Base-by-base conservation (phyloP, 2,888 invertebrate genomes). In the Gymnocheta viridis region DNA sequence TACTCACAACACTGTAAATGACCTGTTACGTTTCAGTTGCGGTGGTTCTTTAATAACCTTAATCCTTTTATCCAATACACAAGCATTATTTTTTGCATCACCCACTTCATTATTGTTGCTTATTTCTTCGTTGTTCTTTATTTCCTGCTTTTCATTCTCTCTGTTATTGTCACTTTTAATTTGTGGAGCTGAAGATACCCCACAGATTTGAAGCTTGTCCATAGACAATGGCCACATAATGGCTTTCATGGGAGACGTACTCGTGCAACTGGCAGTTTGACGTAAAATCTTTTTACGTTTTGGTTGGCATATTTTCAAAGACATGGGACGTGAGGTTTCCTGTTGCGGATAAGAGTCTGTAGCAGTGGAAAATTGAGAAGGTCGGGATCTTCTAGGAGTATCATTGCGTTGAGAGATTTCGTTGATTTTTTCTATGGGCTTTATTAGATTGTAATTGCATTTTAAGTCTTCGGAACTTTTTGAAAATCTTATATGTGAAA, bases 1-100 rank as follows among this genome's bases (percentile, higher is more conserved):
- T 87, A 89, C 91, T 88, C 88, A 91, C 91, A 90, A 90, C 70
- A 88, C 74, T 51, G 87, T 86, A 80, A 88, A 88, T 35, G 88
- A 88, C 73, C 86, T 86, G 82, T 87, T 87, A 66, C 87, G 87
- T 64, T 85, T 76, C 27, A 88, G 76, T 66, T 76, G 67, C 38
- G 84, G 79, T 14, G 87, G 82, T 12, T 88, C 85, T 84, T 88
- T 88, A 14, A 89, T 88, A 27, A 87, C 87, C 85, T 86, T 86
- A 76, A 87, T 86, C 44, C 54, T 54, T 41, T 73, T 51, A 35
- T 64, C 29, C 38, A 41, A 14, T 47, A 56, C 60, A 58, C 14
- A 32, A 24, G n/a, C 12, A 27, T 22, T 70, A 3, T 32, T 38
- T 41, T 22, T n/a, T 6, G 86, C 87, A 22, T 87, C 86, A 51